Percentiles rank a stretch among this genome's conserved stretches.
Evolutionary conservation across 2,113 vertebrate genomes (phyloP).

Genomic region (Martes martes): DNA sequence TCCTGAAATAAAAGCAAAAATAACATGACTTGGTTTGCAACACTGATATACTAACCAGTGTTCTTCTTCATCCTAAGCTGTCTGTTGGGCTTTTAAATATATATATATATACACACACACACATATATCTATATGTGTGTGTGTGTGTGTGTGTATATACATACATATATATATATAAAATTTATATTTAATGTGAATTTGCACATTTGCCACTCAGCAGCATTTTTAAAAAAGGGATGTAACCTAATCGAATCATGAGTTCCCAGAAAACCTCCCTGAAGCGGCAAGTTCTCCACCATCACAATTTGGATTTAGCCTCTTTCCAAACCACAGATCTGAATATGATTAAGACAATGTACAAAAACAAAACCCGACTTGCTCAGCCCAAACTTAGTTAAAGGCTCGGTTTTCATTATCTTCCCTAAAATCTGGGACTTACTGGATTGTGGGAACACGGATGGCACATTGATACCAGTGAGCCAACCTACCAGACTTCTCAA

Average conservation of each 20-base stretch:
- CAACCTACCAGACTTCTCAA: neutral
- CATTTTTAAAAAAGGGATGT: neutral
- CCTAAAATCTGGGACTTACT: neutral
- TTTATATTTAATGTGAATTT: constrained; percentile 4
- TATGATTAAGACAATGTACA: neutral
- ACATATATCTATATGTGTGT: too few relatives aligned
- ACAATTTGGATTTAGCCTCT: neutral
- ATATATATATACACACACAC: neutral
- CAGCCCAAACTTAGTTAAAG: neutral
- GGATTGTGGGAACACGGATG: neutral
- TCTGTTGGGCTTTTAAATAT: too few relatives aligned
- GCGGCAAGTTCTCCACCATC: neutral
- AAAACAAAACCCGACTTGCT: neutral
- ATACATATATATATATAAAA: too few relatives aligned
- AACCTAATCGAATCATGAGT: neutral
- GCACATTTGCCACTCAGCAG: neutral
- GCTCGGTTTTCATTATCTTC: neutral
- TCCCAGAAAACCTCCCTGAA: constrained; percentile 22
- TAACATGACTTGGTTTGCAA: neutral
- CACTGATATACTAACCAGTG: neutral
- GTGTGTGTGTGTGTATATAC: neutral
- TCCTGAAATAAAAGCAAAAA: neutral
- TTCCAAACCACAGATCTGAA: constrained; percentile 23
- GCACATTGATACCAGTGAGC: neutral
- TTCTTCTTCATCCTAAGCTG: neutral